Percentiles rank a stretch among this genome's conserved stretches.
Conservation (phyloP, 2,888 invertebrate species). For the Congeria kusceri region DNA sequence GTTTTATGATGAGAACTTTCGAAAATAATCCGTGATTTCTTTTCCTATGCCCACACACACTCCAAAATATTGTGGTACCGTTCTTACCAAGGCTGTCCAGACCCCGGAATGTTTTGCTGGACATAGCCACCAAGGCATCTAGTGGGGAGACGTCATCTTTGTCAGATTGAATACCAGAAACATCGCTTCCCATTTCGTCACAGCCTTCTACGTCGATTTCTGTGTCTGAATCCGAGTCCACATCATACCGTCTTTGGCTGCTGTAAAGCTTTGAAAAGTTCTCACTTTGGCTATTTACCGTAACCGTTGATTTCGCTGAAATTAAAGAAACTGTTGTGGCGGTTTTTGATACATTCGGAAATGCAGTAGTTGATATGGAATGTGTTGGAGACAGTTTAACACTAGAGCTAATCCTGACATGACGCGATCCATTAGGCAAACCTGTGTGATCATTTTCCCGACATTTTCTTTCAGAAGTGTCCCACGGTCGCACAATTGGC, state of each 20-base stretch:
- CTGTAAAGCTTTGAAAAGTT: constrained; percentile 59
- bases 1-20: too few relatives aligned
- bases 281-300: constrained; percentile 15
- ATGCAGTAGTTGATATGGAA: neutral
- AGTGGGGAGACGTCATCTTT: constrained; percentile 89
- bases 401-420: too few relatives aligned
- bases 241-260: constrained; percentile 45
- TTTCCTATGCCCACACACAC: too few relatives aligned
- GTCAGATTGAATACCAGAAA: constrained; percentile 44
- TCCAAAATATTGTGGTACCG: too few relatives aligned
- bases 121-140: constrained; percentile 98
- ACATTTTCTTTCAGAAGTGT: too few relatives aligned
- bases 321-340: neutral
- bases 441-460: too few relatives aligned
- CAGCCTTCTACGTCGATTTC: constrained; percentile 71
- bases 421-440: too few relatives aligned
- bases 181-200: constrained; percentile 56
- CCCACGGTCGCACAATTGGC: too few relatives aligned
- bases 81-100: constrained; percentile 86
- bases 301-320: too few relatives aligned
- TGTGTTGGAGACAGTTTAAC: neutral
- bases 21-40: too few relatives aligned
- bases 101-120: constrained; percentile 98
- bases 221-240: constrained; percentile 62
- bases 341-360: neutral